Evolutionary conservation across 1,140 invertebrate species (phyloP).

Genomic region (Brachionus manjavacas): DNA sequence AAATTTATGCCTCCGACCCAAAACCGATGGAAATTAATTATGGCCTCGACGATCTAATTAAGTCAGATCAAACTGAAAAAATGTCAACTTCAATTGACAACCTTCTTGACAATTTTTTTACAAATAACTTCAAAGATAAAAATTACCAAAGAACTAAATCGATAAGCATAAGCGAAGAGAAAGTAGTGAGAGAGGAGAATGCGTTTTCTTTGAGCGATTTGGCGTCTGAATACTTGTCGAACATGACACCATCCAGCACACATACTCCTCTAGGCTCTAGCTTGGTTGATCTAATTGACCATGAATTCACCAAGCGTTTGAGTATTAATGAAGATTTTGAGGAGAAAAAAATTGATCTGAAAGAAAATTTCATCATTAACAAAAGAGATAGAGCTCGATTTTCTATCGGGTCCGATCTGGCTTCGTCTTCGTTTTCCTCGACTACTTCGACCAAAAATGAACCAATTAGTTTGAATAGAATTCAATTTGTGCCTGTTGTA

Average conservation of each 20-base stretch:
- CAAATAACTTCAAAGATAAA: not conserved
- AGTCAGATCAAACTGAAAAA: not conserved
- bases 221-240: conserved; percentile 14
- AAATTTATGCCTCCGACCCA: not conserved
- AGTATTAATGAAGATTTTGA: conserved; percentile 20
- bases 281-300: conserved; percentile 2
- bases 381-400: not conserved
- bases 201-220: conserved; percentile 32
- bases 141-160: conserved; percentile 15
- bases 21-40: not conserved
- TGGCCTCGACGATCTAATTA: not conserved
- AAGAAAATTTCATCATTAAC: not conserved
- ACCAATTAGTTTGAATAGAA: not conserved
- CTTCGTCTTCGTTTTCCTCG: conserved; percentile 2
- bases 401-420: not conserved
- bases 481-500: not conserved
- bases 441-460: not conserved
- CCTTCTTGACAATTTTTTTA: conserved; percentile 31
- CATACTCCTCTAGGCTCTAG: conserved; percentile 13
- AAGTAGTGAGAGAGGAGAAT: not conserved
- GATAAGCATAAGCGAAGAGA: not conserved
- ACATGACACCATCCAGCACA: not conserved
- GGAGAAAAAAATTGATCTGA: conserved; percentile 14
- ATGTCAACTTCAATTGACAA: conserved; percentile 36
- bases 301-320: conserved; percentile 3